Evolutionary conservation across 2,888 invertebrate species (phyloP).

Genomic region (Aspidapion aeneum): DNA sequence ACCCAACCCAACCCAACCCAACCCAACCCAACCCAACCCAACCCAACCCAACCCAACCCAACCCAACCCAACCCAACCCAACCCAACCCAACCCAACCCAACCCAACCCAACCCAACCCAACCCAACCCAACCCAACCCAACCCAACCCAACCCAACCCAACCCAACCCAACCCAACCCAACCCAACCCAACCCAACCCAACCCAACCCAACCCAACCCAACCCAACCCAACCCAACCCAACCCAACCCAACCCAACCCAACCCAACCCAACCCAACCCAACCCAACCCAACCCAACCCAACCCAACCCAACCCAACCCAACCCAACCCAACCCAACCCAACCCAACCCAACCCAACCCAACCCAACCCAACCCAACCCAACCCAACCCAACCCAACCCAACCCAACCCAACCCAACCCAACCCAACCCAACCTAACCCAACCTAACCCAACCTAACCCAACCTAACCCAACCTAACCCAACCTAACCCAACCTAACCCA

Average conservation of each 20-base stretch:
- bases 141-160: too few species aligned
- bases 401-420: constrained; percentile 42
- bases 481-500: constrained; percentile 21
- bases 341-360: constrained; percentile 26
- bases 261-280: constrained; percentile 36
- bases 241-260: constrained; percentile 32
- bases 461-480: constrained; percentile 8
- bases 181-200: too few species aligned
- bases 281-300: constrained; percentile 42
- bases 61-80: too few species aligned
- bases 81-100: too few species aligned
- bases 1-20: constrained; percentile 14
- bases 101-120: too few species aligned
- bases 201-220: too few species aligned
- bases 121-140: too few species aligned
- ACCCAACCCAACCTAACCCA: constrained; percentile 34
- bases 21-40: constrained; percentile 11
- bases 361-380: constrained; percentile 5
- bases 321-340: constrained; percentile 44
- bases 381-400: constrained; percentile 29
- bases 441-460: constrained; percentile 1
- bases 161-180: too few species aligned
- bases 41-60: too few species aligned
- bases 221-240: not conserved
- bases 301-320: constrained; percentile 36